Evolutionary conservation across 1,140 invertebrate species (phyloP).

Genomic region (Drosophila mojavensis): DNA sequence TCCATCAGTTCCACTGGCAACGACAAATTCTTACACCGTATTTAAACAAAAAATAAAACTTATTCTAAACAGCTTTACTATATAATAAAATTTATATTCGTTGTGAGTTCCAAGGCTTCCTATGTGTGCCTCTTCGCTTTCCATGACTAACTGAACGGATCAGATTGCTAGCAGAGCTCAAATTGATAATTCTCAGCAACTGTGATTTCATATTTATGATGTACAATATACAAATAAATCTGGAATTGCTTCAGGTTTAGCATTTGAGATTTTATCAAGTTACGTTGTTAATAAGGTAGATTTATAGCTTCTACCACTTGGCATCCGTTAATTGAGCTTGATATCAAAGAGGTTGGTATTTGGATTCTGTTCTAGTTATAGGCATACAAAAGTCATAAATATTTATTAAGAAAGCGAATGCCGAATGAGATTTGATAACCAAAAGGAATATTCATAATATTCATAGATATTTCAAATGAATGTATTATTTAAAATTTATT

Average conservation of each 20-base stretch:
- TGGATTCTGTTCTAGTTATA: no score
- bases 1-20: no score
- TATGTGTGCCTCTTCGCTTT: neutral
- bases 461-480: no score
- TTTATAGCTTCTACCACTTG: constrained; percentile 46
- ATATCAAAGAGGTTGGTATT: no score
- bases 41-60: neutral
- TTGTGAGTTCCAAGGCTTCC: neutral
- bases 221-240: neutral
- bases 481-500: no score
- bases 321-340: constrained; percentile 1
- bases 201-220: constrained; percentile 43
- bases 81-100: neutral
- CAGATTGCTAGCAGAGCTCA: neutral
- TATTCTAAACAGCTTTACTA: neutral
- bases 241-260: constrained; percentile 9
- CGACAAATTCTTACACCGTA: constrained; percentile 1
- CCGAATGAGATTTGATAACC: no score
- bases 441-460: no score
- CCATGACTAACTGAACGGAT: constrained; percentile 20
- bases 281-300: constrained; percentile 32
- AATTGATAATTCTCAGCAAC: neutral
- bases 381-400: no score
- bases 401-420: no score
- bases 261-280: constrained; percentile 1